Conservation (phyloP, 1,140 invertebrate genomes). For the Phymorhynchus buccinoides region DNA sequence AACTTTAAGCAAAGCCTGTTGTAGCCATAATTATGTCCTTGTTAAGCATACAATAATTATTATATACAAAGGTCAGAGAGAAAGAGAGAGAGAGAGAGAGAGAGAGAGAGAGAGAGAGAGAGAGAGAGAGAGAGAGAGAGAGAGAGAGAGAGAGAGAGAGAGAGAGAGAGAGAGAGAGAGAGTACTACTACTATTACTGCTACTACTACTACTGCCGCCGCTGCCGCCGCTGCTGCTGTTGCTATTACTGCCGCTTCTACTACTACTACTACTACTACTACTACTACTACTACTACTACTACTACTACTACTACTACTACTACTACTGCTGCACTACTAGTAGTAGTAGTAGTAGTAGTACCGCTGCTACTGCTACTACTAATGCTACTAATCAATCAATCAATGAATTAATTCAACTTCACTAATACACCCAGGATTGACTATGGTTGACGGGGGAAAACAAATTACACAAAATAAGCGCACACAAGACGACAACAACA, state of each 20-base stretch:
- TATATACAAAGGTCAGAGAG: background rate
- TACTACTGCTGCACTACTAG: background rate
- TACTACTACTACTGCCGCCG: background rate
- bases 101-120: constrained; percentile 9
- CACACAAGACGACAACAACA: background rate
- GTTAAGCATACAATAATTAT: too few relatives aligned
- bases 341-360: too few relatives aligned
- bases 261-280: background rate
- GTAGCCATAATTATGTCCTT: too few relatives aligned
- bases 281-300: too few relatives aligned
- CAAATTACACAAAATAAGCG: too few relatives aligned
- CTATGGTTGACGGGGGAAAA: too few relatives aligned
- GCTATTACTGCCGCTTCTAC: background rate
- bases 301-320: background rate
- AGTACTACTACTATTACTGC: background rate
- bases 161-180: background rate
- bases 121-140: constrained; percentile 5
- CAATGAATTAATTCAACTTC: too few relatives aligned
- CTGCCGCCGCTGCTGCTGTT: background rate
- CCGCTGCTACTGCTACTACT: too few relatives aligned
- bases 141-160: constrained; percentile 9
- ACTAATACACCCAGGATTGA: too few relatives aligned
- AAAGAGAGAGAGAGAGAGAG: constrained; percentile 3
- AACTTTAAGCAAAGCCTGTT: too few relatives aligned
- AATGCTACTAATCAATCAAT: too few relatives aligned